Percentiles rank a stretch among this genome's conserved stretches.
These are phyloP conservation scores for Pseudococcus longispinus DNA, from an alignment of 2,888 invertebrate species.

Conservation along the genomic window DNA sequence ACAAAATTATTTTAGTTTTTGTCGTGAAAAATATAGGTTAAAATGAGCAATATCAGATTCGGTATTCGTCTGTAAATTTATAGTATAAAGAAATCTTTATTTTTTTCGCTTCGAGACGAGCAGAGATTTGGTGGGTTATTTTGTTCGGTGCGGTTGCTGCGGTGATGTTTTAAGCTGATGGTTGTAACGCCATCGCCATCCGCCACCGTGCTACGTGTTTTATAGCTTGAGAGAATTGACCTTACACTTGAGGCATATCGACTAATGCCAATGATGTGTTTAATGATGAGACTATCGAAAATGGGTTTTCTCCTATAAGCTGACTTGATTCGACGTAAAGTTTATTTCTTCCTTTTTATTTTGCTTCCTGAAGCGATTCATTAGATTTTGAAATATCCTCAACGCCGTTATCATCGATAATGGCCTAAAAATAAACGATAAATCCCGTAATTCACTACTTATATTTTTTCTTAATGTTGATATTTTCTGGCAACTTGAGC, in stretches of 20 bases:
- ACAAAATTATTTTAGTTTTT: not conserved
- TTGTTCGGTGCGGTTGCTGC: not conserved
- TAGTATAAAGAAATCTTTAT: not conserved
- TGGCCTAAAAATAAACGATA: conserved; percentile 27
- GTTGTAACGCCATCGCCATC: not conserved
- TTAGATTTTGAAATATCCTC: conserved; percentile 32
- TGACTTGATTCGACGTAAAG: conserved; percentile 37
- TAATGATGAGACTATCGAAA: conserved; percentile 25
- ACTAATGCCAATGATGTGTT: conserved; percentile 24
- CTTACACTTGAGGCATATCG: conserved; percentile 6
- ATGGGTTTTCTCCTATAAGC: conserved; percentile 19
- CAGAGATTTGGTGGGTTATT: not conserved
- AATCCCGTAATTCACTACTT: not conserved
- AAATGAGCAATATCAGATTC: not conserved
- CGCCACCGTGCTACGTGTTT: not conserved
- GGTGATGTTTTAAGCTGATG: not conserved
- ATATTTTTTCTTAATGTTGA: conserved; percentile 17
- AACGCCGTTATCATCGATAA: conserved; percentile 37
- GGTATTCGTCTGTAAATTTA: not conserved
- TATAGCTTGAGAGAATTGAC: conserved; percentile 22
- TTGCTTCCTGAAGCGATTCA: conserved; percentile 32
- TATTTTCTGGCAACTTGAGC: not conserved
- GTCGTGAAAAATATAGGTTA: not conserved
- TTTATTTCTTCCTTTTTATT: conserved; percentile 28
- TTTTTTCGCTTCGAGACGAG: not conserved